These are phyloP conservation scores for Labeo rohita DNA, from an alignment of 2,113 vertebrate species.

Conservation along the genomic window DNA sequence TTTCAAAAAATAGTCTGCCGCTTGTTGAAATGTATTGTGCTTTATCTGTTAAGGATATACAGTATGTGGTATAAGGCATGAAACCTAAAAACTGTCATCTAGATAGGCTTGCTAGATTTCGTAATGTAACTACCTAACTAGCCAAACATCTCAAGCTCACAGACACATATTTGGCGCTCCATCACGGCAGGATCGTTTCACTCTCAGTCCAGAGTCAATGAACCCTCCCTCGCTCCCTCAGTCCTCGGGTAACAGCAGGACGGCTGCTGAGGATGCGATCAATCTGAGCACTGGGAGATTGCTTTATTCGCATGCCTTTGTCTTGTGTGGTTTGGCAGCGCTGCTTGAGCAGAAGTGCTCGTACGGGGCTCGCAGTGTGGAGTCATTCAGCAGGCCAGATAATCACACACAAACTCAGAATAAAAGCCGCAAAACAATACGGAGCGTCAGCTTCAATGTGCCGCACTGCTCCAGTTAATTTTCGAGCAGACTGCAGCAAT, in stretches of 20 bases:
- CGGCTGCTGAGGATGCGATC: slow-evolving; percentile 59
- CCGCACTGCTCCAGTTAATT: slow-evolving; percentile 60
- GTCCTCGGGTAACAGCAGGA: not conserved
- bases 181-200: slow-evolving; percentile 60
- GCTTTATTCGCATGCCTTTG: slow-evolving; percentile 62
- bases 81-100: not conserved
- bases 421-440: slow-evolving; percentile 12
- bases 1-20: not conserved
- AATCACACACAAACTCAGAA: slow-evolving; percentile 5
- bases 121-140: not conserved
- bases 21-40: not conserved
- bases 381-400: slow-evolving; percentile 19
- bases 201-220: slow-evolving; percentile 58
- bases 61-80: not conserved
- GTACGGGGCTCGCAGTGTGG: not conserved
- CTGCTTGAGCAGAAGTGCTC: slow-evolving; percentile 15
- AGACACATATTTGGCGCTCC: slow-evolving; percentile 64
- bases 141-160: not conserved
- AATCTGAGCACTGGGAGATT: slow-evolving; percentile 68
- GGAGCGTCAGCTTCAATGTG: not conserved
- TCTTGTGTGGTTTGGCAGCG: slow-evolving; percentile 34
- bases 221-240: not conserved
- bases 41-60: not conserved
- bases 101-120: not conserved
- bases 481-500: slow-evolving; percentile 52